These are phyloP conservation scores for Diplodus sargus DNA, from an alignment of 2,797 vertebrate species.

Conservation along the genomic window DNA sequence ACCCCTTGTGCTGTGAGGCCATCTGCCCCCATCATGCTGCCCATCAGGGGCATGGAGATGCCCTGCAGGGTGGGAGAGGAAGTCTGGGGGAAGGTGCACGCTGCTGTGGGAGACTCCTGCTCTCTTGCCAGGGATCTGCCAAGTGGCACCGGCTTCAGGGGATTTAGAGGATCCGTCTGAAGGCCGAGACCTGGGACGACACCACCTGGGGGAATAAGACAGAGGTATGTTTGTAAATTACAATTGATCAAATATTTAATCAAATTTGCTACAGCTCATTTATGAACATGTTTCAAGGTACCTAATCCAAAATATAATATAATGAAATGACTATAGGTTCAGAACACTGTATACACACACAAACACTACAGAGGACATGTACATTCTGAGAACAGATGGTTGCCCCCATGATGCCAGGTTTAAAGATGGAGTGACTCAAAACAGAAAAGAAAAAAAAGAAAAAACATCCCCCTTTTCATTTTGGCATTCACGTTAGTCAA, in stretches of 20 bases:
- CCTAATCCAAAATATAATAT: too few species aligned
- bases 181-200: conserved; percentile 79
- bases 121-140: conserved; percentile 80
- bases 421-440: too few species aligned
- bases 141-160: conserved; percentile 81
- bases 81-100: conserved; percentile 80
- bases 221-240: not conserved
- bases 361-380: too few species aligned
- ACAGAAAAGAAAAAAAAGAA: too few species aligned
- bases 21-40: conserved; percentile 84
- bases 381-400: too few species aligned
- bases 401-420: too few species aligned
- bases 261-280: not conserved
- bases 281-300: not conserved
- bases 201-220: conserved; percentile 53
- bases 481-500: too few species aligned
- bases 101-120: conserved; percentile 82
- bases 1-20: conserved; percentile 84
- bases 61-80: conserved; percentile 84
- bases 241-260: not conserved
- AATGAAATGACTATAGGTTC: too few species aligned
- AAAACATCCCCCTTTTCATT: too few species aligned
- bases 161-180: conserved; percentile 82
- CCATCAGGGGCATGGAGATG: conserved; percentile 84
- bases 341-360: too few species aligned